phyloP scores from a whole-genome alignment of 2,888 invertebrate genomes.

The Hypena proboscidalis region DNA sequence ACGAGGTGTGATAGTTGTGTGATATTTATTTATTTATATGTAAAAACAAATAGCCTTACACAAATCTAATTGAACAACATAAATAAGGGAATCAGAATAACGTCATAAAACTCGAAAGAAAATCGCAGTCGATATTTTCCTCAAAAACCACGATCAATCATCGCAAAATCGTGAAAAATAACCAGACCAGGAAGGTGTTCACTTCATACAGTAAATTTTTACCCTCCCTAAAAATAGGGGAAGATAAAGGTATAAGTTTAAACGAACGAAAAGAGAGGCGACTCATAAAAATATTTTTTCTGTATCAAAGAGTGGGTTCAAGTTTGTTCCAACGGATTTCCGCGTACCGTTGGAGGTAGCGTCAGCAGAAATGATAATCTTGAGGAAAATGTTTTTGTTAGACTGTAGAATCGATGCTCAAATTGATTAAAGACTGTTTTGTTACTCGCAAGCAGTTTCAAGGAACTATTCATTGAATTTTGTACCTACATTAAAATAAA shows the following conservation, averaged over 20 bases:
- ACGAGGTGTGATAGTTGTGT: too few species aligned
- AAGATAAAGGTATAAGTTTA: conserved; percentile 56
- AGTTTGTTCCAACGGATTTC: conserved; percentile 56
- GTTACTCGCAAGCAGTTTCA: too few species aligned
- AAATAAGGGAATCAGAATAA: too few species aligned
- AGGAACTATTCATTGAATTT: too few species aligned
- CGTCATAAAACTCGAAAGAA: too few species aligned
- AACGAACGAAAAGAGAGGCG: conserved; percentile 44
- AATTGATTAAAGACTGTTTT: not conserved
- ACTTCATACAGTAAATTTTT: conserved; percentile 32
- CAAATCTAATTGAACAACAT: too few species aligned
- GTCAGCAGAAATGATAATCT: conserved; percentile 16
- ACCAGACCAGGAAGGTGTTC: conserved; percentile 22
- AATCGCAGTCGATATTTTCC: not conserved
- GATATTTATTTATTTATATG: too few species aligned
- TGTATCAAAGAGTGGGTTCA: conserved; percentile 54
- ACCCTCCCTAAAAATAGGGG: conserved; percentile 32
- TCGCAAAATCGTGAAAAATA: conserved; percentile 24
- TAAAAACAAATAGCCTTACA: too few species aligned
- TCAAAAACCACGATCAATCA: not conserved
- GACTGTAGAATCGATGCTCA: not conserved
- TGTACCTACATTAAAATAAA: too few species aligned
- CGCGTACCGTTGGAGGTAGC: conserved; percentile 36
- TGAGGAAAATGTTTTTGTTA: not conserved
- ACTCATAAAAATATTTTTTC: conserved; percentile 53